A percentile compares a stretch with the other conserved stretches of the same genome.
phyloP scores from a whole-genome alignment of 1,140 invertebrate genomes.

The Zophobas atratus region DNA sequence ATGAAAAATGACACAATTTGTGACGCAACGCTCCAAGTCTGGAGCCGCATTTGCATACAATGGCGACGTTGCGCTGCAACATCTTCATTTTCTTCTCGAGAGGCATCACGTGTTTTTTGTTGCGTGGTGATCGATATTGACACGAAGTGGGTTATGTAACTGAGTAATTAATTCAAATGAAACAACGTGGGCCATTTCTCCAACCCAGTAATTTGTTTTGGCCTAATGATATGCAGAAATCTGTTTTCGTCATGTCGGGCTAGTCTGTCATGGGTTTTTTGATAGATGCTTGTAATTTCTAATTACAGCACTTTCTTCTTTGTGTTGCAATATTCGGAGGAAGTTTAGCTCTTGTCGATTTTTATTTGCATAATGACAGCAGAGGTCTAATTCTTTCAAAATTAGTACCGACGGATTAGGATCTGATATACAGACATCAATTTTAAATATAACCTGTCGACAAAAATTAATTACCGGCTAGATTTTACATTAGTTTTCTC shows the following conservation, averaged over 20 bases:
- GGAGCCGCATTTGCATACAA: no score
- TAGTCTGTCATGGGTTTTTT: neutral
- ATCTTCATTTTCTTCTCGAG: neutral
- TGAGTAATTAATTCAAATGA: neutral
- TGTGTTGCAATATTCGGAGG: neutral
- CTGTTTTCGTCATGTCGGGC: neutral
- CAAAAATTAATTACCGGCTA: no score
- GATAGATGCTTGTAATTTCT: constrained; percentile 10
- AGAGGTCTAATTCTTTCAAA: no score
- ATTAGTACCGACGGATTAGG: no score
- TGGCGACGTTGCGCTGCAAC: no score
- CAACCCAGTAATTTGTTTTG: neutral
- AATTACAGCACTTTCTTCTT: neutral
- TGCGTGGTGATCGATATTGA: neutral
- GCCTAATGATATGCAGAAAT: constrained; percentile 7
- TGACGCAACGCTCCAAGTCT: no score
- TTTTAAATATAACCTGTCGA: no score
- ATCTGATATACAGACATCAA: no score
- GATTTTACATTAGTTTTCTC: no score
- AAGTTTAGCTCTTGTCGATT: no score
- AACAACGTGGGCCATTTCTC: constrained; percentile 6
- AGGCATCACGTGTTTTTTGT: neutral
- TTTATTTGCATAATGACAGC: no score
- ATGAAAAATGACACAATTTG: no score
- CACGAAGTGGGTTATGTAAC: neutral